A percentile compares a stretch with the other conserved stretches of the same genome.
phyloP scores from a whole-genome alignment of 1,140 invertebrate species.

The Paracyclopina nana region DNA sequence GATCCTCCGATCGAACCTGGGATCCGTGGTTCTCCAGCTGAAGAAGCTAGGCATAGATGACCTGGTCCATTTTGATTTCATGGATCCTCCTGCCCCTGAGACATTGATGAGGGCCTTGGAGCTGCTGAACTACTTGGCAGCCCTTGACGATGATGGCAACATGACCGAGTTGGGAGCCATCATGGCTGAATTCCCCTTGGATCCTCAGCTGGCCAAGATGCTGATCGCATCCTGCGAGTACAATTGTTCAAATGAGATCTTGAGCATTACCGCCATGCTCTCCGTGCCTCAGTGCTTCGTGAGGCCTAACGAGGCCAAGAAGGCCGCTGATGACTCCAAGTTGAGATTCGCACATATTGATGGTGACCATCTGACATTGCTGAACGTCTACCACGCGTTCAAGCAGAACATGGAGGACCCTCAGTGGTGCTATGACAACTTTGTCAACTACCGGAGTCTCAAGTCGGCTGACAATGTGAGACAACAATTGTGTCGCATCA shows the following conservation, averaged over 20 bases:
- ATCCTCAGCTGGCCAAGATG: constrained; percentile 98
- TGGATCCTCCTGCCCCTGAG: constrained; percentile 99
- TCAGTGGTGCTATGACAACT: constrained; percentile 99
- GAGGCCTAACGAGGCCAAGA: constrained; percentile 93
- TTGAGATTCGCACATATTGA: constrained; percentile 98
- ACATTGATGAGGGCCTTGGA: constrained; percentile 98
- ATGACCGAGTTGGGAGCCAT: constrained; percentile 87
- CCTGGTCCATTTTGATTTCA: constrained; percentile 98
- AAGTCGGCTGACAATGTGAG: constrained; percentile 78
- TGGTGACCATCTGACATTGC: constrained; percentile 86
- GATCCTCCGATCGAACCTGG: constrained; percentile 88
- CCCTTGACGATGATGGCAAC: constrained; percentile 89
- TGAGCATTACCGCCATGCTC: constrained; percentile 96
- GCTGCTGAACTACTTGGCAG: constrained; percentile 87
- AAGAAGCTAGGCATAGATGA: constrained; percentile 99
- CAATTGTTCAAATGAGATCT: constrained; percentile 97
- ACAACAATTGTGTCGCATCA: constrained; percentile 58
- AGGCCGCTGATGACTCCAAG: constrained; percentile 96
- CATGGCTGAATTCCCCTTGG: constrained; percentile 98
- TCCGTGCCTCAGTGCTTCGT: constrained; percentile 99
- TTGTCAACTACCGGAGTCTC: constrained; percentile 91
- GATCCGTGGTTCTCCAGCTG: constrained; percentile 88
- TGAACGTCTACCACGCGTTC: constrained; percentile 94
- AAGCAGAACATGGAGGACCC: constrained; percentile 89
- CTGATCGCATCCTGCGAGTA: constrained; percentile 67